Base-by-base conservation (phyloP, 2,797 vertebrate genomes). In the Neoniphon sammara region DNA sequence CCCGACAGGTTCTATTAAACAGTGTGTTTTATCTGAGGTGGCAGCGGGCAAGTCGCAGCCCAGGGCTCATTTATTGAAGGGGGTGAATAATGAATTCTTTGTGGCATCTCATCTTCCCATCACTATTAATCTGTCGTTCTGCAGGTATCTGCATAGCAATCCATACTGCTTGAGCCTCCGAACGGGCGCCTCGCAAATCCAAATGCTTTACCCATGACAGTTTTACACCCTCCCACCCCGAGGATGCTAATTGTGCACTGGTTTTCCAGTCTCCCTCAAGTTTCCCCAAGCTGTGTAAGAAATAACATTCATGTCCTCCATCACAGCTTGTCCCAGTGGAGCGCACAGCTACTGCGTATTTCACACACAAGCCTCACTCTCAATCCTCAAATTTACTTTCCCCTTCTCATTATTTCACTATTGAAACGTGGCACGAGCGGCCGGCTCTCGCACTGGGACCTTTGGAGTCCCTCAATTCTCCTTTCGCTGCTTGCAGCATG, bases 81-180 rank as follows among this genome's bases (percentile, higher is more conserved):
- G 39, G 57, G 57, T 58, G 75, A 75, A 82, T 90, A 90, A 90
- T 90, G 85, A 89, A 92, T 91, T 91, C 89, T 90, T 91, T 91
- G 90, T 89, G 87, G 88, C 87, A 87, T 88, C 89, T 93, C 88
- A 89, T 93, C 88, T 87, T 75, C 73, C 75, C 85, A 89, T 89
- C 91, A 86, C 79, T 80, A 88, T 90, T 92, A 89, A 90, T 93
- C 87, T 90, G 66, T 55, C 56, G 73, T 86, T 86, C 82, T 83
- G 82, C 77, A 87, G 86, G 88, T 85, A 85, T 85, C 76, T 72
- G 64, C 82, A 76, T 72, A 30, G 69, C 74, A 47, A 85, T 80
- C 78, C 77, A 66, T 83, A 74, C 78, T 6, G 49, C 56, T 8
- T 5, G n/a, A 72, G 76, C 61, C 63, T 62, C 34, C 5, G 39